phyloP scores from a whole-genome alignment of 1,140 invertebrate genomes.

The Platyura marginata region DNA sequence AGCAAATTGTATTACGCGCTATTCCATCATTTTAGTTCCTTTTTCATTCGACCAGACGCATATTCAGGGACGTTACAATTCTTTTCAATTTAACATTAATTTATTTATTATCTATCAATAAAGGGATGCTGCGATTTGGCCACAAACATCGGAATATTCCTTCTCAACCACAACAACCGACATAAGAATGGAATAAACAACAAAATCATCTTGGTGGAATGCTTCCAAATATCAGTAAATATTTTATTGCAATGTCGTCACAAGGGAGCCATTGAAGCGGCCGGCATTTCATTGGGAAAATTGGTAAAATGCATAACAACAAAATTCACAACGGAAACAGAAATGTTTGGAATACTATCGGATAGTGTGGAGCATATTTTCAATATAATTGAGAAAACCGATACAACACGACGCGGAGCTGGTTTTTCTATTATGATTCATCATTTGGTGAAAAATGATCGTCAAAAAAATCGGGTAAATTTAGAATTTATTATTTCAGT shows the following conservation, averaged over 20 bases:
- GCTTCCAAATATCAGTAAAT: conserved; percentile 34
- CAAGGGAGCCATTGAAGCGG: conserved; percentile 62
- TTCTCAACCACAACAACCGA: too few species aligned
- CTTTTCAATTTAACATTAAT: too few species aligned
- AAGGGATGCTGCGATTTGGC: neutral
- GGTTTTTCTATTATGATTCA: conserved; percentile 59
- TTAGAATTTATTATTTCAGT: too few species aligned
- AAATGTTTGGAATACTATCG: neutral
- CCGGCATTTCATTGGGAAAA: conserved; percentile 35
- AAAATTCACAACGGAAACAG: neutral
- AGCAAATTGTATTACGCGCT: too few species aligned
- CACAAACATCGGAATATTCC: neutral
- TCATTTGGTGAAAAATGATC: conserved; percentile 45
- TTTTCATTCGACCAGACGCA: too few species aligned
- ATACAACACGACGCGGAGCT: conserved; percentile 50
- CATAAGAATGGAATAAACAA: too few species aligned
- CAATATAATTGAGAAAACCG: conserved; percentile 11
- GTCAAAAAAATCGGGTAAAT: conserved; percentile 24
- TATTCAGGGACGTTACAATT: too few species aligned
- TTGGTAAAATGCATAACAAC: neutral
- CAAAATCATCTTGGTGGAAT: too few species aligned
- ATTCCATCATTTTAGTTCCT: too few species aligned
- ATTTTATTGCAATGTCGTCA: conserved; percentile 54
- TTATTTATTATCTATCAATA: neutral
- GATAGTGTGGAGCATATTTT: conserved; percentile 9